Conservation (phyloP, 2,113 vertebrate genomes). For the Tachysurus fulvidraco region DNA sequence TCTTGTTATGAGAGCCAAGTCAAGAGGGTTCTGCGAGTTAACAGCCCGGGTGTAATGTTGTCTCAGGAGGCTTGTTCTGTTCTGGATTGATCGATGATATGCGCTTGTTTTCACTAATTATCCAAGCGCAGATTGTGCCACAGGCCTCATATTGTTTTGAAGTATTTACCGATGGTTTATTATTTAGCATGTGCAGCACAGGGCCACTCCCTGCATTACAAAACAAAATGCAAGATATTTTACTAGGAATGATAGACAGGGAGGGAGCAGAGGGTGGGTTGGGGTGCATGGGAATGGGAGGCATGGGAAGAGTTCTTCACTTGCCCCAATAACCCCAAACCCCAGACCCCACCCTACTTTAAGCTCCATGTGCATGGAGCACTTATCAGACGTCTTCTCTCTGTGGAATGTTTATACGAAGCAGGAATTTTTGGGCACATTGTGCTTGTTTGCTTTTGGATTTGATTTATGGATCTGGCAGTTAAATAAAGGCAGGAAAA, state of each 20-base stretch:
- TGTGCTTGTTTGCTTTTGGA: conserved; percentile 65
- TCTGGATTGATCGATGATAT: conserved; percentile 18
- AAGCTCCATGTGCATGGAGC: conserved; percentile 38
- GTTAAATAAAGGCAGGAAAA: conserved; percentile 63
- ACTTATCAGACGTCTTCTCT: conserved; percentile 66
- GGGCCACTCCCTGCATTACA: conserved; percentile 19
- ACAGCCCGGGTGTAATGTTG: not conserved
- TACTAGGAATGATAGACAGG: conserved; percentile 41
- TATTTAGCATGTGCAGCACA: conserved; percentile 2
- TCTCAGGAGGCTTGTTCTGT: conserved; percentile 10
- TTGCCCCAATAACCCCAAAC: conserved; percentile 1
- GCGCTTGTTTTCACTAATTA: conserved; percentile 24
- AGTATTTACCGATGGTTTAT: conserved; percentile 25
- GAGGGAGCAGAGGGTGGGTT: not conserved
- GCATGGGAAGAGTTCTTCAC: conserved; percentile 13
- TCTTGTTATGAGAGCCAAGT: conserved; percentile 16
- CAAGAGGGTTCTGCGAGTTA: conserved; percentile 14
- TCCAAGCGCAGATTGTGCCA: not conserved
- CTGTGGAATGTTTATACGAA: conserved; percentile 70
- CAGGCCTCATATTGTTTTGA: conserved; percentile 17
- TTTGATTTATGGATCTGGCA: conserved; percentile 65
- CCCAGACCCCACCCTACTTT: not conserved
- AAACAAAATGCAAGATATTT: conserved; percentile 65
- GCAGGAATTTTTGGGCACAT: conserved; percentile 63
- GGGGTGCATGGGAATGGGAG: conserved; percentile 1